phyloP scores from a whole-genome alignment of 1,140 invertebrate species.

The Oryctes rhinoceros region DNA sequence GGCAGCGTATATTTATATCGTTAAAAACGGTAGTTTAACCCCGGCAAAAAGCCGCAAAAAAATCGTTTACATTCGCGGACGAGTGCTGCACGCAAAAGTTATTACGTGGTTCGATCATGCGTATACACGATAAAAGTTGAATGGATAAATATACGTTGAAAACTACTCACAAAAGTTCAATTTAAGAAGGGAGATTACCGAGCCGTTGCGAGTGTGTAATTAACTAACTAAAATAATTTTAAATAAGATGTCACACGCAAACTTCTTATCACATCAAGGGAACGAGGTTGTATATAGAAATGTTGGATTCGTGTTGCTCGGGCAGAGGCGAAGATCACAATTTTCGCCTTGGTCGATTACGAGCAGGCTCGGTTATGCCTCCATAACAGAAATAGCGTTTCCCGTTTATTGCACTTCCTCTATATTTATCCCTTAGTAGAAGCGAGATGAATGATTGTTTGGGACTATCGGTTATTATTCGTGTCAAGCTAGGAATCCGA shows the following conservation, averaged over 20 bases:
- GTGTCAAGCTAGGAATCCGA: too few species aligned
- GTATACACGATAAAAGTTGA: not conserved
- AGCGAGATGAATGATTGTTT: too few species aligned
- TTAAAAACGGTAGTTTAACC: too few species aligned
- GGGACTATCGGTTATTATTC: too few species aligned
- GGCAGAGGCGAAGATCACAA: too few species aligned
- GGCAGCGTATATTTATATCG: too few species aligned
- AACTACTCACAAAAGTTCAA: constrained; percentile 11
- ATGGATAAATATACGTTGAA: not conserved
- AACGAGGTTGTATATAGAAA: not conserved
- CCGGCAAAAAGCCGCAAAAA: not conserved
- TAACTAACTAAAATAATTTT: not conserved
- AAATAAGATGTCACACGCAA: constrained; percentile 12
- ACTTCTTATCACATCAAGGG: not conserved
- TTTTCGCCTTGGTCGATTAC: too few species aligned
- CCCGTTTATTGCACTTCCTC: too few species aligned
- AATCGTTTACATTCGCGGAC: not conserved
- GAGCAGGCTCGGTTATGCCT: too few species aligned
- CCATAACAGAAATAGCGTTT: too few species aligned
- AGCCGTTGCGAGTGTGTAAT: not conserved
- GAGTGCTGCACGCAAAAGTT: not conserved
- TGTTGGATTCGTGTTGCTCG: too few species aligned
- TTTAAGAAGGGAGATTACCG: not conserved
- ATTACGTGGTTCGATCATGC: not conserved
- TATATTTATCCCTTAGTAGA: too few species aligned